Percentiles rank a stretch among this genome's conserved stretches.
phyloP scores from a whole-genome alignment of 2,113 vertebrate genomes.

The Gobio gobio region DNA sequence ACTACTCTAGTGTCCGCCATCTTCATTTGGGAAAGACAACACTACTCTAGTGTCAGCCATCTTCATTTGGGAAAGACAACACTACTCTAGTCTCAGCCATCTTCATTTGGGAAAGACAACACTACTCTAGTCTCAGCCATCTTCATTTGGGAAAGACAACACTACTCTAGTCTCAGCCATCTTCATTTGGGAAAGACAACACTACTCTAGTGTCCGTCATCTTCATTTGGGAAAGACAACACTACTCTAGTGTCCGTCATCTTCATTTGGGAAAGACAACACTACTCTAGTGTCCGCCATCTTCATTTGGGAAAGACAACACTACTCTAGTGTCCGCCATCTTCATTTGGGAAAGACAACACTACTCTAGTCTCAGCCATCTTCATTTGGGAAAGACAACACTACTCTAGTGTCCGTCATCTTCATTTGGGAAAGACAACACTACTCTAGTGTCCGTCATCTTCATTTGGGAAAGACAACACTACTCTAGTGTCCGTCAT shows the following conservation, averaged over 20 bases:
- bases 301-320: not conserved
- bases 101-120: not conserved
- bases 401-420: slow-evolving; percentile 3
- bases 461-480: not conserved
- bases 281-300: slow-evolving; percentile 5
- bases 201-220: slow-evolving; percentile 3
- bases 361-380: slow-evolving; percentile 1
- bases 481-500: slow-evolving; percentile 3
- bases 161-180: slow-evolving; percentile 1
- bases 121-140: slow-evolving; percentile 1
- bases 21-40: not conserved
- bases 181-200: not conserved
- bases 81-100: slow-evolving; percentile 1
- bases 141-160: not conserved
- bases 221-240: not conserved
- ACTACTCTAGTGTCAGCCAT: slow-evolving; percentile 2
- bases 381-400: not conserved
- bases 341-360: not conserved
- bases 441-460: slow-evolving; percentile 3
- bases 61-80: not conserved
- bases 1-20: slow-evolving; percentile 5
- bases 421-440: not conserved
- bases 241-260: slow-evolving; percentile 3
- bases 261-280: not conserved
- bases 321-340: slow-evolving; percentile 5